Evolutionary conservation across 2,888 invertebrate species (phyloP).

Genomic region (Drosophila limbata): DNA sequence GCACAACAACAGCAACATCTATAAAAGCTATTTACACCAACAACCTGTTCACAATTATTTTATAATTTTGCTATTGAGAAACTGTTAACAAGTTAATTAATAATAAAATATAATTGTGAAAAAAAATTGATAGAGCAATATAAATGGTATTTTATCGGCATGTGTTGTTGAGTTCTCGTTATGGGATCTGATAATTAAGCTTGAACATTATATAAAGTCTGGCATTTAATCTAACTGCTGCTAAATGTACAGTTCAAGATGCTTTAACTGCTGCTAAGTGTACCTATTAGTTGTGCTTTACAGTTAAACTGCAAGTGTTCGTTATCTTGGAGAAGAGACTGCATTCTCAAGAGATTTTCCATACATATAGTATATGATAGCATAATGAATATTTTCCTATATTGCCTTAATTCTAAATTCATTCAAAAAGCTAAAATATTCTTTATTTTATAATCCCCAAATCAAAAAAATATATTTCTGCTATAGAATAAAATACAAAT

Average conservation of each 20-base stretch:
- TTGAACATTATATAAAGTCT: slow-evolving; percentile 37
- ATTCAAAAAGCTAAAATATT: background rate
- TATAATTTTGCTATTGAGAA: slow-evolving; percentile 66
- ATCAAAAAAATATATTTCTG: no score
- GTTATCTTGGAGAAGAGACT: slow-evolving; percentile 1
- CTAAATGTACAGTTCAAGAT: slow-evolving; percentile 66
- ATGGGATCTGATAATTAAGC: slow-evolving; percentile 33
- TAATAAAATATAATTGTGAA: slow-evolving; percentile 40
- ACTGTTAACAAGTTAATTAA: slow-evolving; percentile 81
- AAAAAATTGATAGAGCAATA: slow-evolving; percentile 21
- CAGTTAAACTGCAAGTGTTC: slow-evolving; percentile 29
- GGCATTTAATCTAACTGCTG: slow-evolving; percentile 58
- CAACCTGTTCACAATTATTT: slow-evolving; percentile 57
- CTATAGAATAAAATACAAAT: no score
- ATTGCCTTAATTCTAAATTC: background rate
- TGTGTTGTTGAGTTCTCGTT: slow-evolving; percentile 31
- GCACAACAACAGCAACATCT: slow-evolving; percentile 58
- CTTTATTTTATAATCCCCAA: no score
- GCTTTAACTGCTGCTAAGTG: slow-evolving; percentile 56
- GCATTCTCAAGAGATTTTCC: background rate
- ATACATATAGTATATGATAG: background rate
- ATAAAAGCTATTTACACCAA: slow-evolving; percentile 13
- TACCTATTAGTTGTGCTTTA: slow-evolving; percentile 44
- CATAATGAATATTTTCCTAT: background rate
- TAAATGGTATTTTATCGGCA: slow-evolving; percentile 5